A percentile compares a stretch with the other conserved stretches of the same genome.
These are phyloP conservation scores for Mythimna lalbum DNA, from an alignment of 2,888 invertebrate species.

Conservation along the genomic window DNA sequence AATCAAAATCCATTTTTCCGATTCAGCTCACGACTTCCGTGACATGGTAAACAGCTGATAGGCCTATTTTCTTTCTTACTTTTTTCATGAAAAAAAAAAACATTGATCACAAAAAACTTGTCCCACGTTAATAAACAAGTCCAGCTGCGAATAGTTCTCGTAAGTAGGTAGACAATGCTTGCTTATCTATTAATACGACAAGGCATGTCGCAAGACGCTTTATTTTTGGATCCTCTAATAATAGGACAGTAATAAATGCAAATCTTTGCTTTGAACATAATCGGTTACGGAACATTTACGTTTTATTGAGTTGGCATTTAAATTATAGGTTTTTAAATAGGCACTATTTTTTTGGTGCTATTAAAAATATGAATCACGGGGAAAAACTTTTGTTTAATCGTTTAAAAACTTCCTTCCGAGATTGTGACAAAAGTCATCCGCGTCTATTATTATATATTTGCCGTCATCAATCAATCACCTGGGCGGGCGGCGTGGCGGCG, in stretches of 20 bases:
- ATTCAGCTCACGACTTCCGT: conserved; percentile 33
- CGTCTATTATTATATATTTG: conserved; percentile 82
- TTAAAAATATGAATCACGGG: conserved; percentile 1
- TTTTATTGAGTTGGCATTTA: conserved; percentile 1
- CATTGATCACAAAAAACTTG: conserved; percentile 21
- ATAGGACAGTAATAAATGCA: conserved; percentile 52
- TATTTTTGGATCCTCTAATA: conserved; percentile 63
- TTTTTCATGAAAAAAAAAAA: not conserved
- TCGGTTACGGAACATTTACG: not conserved
- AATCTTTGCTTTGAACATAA: conserved; percentile 19
- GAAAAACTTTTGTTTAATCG: conserved; percentile 2
- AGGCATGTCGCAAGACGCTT: conserved; percentile 61
- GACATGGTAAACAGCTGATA: conserved; percentile 19
- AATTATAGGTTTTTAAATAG: not conserved
- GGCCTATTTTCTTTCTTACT: not conserved
- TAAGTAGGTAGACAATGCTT: conserved; percentile 60
- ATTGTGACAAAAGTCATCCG: conserved; percentile 72
- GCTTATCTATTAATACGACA: conserved; percentile 58
- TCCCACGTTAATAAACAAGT: conserved; percentile 42
- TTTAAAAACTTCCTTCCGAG: conserved; percentile 73
- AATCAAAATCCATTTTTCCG: conserved; percentile 19
- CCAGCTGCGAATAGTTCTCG: conserved; percentile 41
- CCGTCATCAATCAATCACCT: conserved; percentile 87
- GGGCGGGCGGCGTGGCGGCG: conserved; percentile 67
- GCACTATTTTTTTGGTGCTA: not conserved